Conservation (phyloP, 2,888 invertebrate genomes). For the Zele albiditarsus region DNA sequence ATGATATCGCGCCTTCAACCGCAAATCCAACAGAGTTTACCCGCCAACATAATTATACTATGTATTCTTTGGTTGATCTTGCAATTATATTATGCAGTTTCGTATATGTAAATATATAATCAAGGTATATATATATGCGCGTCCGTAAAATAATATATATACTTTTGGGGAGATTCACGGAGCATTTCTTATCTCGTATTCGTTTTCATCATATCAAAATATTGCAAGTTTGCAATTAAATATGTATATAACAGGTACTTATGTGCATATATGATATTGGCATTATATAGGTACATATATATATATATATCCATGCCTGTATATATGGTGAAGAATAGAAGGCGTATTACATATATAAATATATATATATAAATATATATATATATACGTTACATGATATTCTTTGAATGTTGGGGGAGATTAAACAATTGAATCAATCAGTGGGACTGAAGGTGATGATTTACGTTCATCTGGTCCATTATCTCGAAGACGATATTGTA, state of each 20-base stretch:
- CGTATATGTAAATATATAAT: constrained; percentile 5
- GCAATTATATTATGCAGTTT: background rate
- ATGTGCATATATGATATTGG: constrained; percentile 20
- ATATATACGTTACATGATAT: background rate
- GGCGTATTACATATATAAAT: too few relatives aligned
- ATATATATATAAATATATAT: too few relatives aligned
- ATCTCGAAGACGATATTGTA: constrained; percentile 1
- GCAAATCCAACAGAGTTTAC: constrained; percentile 38
- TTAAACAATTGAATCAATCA: constrained; percentile 30
- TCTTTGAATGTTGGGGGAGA: constrained; percentile 8
- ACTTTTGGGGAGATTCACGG: too few relatives aligned
- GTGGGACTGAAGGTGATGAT: constrained; percentile 11
- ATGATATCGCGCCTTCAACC: constrained; percentile 44
- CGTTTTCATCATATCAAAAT: too few relatives aligned
- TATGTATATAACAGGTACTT: too few relatives aligned
- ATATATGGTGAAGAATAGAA: background rate
- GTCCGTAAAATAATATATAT: too few relatives aligned
- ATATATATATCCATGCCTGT: background rate
- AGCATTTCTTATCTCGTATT: too few relatives aligned
- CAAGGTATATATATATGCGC: background rate
- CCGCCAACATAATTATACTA: constrained; percentile 28
- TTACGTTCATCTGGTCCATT: constrained; percentile 7
- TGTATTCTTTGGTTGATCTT: constrained; percentile 7
- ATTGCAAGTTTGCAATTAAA: too few relatives aligned
- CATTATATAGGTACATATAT: too few relatives aligned